These are phyloP conservation scores for Agapetus fuscipes DNA, from an alignment of 2,888 invertebrate species.

Conservation along the genomic window DNA sequence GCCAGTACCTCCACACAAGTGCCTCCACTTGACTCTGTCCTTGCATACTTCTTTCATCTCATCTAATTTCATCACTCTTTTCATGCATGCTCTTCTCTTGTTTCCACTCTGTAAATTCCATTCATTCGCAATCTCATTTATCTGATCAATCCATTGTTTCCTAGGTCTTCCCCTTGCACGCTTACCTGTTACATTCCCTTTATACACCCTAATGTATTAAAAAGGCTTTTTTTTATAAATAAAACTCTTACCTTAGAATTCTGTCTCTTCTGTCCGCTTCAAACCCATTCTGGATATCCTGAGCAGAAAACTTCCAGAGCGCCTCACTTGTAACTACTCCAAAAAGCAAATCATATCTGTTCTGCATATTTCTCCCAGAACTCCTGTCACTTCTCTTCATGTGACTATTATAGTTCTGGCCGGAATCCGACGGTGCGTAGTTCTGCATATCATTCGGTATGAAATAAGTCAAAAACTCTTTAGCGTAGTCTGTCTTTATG, in stretches of 20 bases:
- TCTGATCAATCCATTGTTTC: no score
- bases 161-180: no score
- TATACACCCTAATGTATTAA: no score
- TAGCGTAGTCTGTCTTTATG: constrained; percentile 78
- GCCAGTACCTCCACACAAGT: no score
- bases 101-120: no score
- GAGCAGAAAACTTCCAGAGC: constrained; percentile 81
- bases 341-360: constrained; percentile 76
- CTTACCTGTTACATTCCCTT: no score
- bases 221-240: no score
- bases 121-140: no score
- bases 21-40: no score
- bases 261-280: constrained; percentile 81
- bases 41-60: no score
- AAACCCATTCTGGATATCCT: constrained; percentile 74
- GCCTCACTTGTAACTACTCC: constrained; percentile 89
- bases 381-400: constrained; percentile 47
- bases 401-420: constrained; percentile 41
- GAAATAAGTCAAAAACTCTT: constrained; percentile 64
- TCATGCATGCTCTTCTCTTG: no score
- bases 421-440: constrained; percentile 49
- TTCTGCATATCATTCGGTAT: constrained; percentile 54
- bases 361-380: constrained; percentile 48
- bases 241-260: constrained; percentile 49
- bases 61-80: no score